Percentiles rank a stretch among this genome's conserved stretches.
Evolutionary conservation across 2,888 invertebrate genomes (phyloP).

Genomic region (Coelopa pilipes): DNA sequence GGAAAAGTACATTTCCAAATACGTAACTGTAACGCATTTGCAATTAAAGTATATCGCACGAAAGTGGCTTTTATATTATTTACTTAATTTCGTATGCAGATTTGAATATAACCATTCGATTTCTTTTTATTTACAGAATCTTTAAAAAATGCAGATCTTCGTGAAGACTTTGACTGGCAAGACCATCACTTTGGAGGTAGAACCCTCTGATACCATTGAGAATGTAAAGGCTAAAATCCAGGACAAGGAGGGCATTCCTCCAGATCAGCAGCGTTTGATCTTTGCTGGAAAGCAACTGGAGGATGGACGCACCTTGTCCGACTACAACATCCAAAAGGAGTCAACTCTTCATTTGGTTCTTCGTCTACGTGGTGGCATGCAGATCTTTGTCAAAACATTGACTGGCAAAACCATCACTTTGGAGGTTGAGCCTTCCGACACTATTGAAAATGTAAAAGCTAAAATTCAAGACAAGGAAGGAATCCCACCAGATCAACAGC

Average conservation of each 20-base stretch:
- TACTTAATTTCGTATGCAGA: too few species aligned
- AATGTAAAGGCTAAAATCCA: slow-evolving; percentile 95
- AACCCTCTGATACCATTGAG: slow-evolving; percentile 92
- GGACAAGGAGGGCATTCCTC: slow-evolving; percentile 91
- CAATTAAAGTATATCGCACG: too few species aligned
- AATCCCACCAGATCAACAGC: slow-evolving; percentile 90
- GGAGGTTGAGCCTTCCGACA: slow-evolving; percentile 91
- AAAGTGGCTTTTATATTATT: too few species aligned
- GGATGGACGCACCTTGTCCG: slow-evolving; percentile 91
- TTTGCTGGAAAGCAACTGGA: slow-evolving; percentile 95
- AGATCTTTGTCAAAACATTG: slow-evolving; percentile 96
- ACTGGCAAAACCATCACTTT: slow-evolving; percentile 94
- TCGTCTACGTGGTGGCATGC: slow-evolving; percentile 95
- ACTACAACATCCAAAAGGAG: slow-evolving; percentile 95
- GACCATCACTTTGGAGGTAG: slow-evolving; percentile 92
- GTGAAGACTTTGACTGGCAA: slow-evolving; percentile 72
- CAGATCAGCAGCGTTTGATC: slow-evolving; percentile 90
- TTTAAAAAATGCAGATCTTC: slow-evolving; percentile 41
- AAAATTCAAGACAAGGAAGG: slow-evolving; percentile 94
- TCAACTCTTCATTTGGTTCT: slow-evolving; percentile 95
- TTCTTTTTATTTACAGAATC: slow-evolving; percentile 22
- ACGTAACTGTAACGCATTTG: too few species aligned
- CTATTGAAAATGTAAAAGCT: slow-evolving; percentile 94
- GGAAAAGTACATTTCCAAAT: background rate
- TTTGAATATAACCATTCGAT: background rate